Evolutionary conservation across 64 coral and sea anemone genomes (phyloP).

Genomic region (Anthopleura sola): DNA sequence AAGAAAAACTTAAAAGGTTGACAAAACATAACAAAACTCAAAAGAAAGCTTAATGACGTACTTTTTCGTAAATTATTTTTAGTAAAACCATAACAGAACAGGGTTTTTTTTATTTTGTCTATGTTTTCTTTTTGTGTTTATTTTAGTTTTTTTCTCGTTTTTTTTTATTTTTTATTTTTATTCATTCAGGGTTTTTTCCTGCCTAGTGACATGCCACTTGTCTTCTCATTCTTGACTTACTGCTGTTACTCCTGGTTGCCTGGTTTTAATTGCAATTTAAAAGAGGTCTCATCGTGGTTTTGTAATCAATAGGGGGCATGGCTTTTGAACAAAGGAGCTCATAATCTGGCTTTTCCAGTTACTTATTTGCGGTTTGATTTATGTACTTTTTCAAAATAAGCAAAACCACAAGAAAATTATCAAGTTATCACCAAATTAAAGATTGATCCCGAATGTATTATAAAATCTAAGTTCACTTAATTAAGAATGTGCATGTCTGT

Average conservation of each 20-base stretch:
- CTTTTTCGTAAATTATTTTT: neutral
- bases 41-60: neutral
- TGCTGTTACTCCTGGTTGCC: neutral
- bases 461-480: too few species aligned
- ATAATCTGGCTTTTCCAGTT: too few species aligned
- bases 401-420: neutral
- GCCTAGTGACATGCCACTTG: neutral
- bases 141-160: neutral
- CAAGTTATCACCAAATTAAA: neutral
- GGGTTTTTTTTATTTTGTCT: neutral
- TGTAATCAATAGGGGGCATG: neutral
- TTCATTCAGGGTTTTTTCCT: neutral
- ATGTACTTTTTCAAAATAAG: too few species aligned
- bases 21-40: neutral
- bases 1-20: neutral
- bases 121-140: neutral
- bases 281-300: neutral
- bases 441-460: too few species aligned
- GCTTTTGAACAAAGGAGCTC: too few species aligned
- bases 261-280: neutral
- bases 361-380: too few species aligned
- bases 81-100: neutral
- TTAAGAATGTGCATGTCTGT: too few species aligned
- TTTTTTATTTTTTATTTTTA: neutral
- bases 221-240: neutral